phyloP scores from a whole-genome alignment of 2,797 vertebrate species.

The Hydrophis major region DNA sequence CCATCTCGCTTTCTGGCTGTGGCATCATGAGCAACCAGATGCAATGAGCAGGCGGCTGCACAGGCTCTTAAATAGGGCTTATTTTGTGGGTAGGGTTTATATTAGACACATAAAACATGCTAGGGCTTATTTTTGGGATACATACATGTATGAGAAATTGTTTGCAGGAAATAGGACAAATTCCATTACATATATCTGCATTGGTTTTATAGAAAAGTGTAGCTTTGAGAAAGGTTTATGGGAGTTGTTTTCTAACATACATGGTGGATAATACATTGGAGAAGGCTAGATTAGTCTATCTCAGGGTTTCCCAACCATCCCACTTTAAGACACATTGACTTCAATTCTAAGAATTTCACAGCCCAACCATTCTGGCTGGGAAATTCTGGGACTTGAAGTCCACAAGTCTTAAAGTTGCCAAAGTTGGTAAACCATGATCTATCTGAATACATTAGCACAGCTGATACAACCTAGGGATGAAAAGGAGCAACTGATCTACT shows the following conservation, averaged over 20 bases:
- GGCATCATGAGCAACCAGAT: no score
- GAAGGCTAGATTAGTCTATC: background rate
- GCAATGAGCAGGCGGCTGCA: no score
- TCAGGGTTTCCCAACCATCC: background rate
- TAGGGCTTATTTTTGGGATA: no score
- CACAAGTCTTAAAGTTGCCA: background rate
- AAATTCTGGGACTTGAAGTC: no score
- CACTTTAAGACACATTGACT: background rate
- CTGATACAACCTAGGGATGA: background rate
- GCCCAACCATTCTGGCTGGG: background rate
- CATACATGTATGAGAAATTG: background rate
- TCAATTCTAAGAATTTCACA: background rate
- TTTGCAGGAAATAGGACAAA: background rate
- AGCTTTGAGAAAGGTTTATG: background rate
- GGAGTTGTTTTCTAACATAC: background rate
- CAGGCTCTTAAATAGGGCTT: no score
- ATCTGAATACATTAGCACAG: background rate
- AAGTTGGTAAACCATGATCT: background rate
- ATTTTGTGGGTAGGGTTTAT: no score
- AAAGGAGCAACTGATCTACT: background rate
- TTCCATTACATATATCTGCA: background rate
- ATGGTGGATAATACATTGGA: background rate
- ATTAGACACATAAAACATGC: no score
- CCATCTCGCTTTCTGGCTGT: no score
- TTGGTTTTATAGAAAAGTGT: background rate